Percentiles rank a stretch among this genome's conserved stretches.
Evolutionary conservation across 2,797 vertebrate genomes (phyloP).

Genomic region (Xiphophorus birchmanni): DNA sequence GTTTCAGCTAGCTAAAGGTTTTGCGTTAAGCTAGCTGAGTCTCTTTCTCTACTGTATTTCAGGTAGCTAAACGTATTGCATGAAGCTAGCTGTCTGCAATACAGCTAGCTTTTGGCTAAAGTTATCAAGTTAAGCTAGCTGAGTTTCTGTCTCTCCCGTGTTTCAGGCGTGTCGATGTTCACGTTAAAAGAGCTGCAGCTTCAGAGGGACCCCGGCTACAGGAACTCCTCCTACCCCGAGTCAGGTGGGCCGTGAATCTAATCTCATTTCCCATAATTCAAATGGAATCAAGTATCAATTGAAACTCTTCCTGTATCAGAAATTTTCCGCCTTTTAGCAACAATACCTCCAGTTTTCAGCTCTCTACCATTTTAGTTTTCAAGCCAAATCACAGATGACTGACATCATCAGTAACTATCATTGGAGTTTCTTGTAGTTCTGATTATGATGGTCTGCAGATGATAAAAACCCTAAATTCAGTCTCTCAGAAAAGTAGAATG

Average conservation of each 20-base stretch:
- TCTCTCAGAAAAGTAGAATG: too few relatives aligned
- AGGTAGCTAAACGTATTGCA: too few relatives aligned
- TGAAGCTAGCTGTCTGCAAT: too few relatives aligned
- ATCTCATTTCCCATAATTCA: slow-evolving; percentile 24
- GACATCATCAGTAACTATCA: background rate
- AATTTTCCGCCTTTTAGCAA: background rate
- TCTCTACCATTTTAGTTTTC: background rate
- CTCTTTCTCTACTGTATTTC: too few relatives aligned
- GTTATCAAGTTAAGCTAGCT: too few relatives aligned
- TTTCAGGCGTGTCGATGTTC: slow-evolving; percentile 93
- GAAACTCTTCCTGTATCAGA: background rate
- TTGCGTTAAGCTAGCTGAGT: too few relatives aligned
- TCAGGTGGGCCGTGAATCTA: slow-evolving; percentile 81
- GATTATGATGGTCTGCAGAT: background rate
- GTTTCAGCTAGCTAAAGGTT: too few relatives aligned
- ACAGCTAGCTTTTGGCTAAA: too few relatives aligned
- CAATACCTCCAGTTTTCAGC: background rate
- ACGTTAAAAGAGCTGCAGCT: slow-evolving; percentile 97
- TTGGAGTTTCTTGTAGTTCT: background rate
- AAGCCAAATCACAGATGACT: background rate
- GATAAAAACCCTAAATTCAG: background rate
- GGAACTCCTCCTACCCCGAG: slow-evolving; percentile 95
- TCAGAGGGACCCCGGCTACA: slow-evolving; percentile 98
- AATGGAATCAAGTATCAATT: background rate
- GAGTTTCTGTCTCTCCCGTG: slow-evolving; percentile 15